Conservation (phyloP, 2,797 vertebrate genomes). For the Eptatretus atami region DNA sequence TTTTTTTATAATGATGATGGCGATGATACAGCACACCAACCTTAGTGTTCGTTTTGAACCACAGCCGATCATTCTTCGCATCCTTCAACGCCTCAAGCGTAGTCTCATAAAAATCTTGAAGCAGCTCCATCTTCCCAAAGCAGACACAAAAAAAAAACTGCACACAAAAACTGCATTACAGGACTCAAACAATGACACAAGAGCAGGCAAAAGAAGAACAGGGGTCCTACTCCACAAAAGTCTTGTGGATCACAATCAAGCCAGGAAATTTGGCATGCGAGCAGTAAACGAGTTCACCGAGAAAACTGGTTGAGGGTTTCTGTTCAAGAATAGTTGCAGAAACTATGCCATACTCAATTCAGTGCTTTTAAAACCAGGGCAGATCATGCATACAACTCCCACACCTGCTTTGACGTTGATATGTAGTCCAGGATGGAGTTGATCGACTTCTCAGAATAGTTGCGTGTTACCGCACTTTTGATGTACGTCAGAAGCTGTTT, state of each 20-base stretch:
- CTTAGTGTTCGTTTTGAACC: slow-evolving; percentile 97
- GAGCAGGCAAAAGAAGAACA: no score
- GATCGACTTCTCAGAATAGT: slow-evolving; percentile 98
- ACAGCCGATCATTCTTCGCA: slow-evolving; percentile 81
- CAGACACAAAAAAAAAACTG: no score
- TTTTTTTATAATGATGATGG: no score
- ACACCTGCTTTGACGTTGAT: slow-evolving; percentile 97
- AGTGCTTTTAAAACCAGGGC: background rate
- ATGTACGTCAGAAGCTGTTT: slow-evolving; percentile 95
- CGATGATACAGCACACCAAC: slow-evolving; percentile 13
- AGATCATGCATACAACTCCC: slow-evolving; percentile 8
- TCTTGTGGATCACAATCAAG: no score
- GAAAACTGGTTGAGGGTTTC: no score
- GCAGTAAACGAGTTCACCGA: no score
- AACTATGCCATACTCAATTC: no score
- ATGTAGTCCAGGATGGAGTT: slow-evolving; percentile 99
- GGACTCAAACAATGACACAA: no score
- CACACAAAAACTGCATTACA: no score
- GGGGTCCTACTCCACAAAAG: no score
- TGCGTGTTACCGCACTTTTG: slow-evolving; percentile 85
- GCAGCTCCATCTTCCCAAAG: slow-evolving; percentile 56
- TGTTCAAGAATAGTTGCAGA: no score
- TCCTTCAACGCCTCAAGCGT: slow-evolving; percentile 90
- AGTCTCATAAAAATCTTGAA: slow-evolving; percentile 98
- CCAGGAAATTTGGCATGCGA: no score